Conservation (phyloP, 2,113 vertebrate species). For the Chloropsis cyanopogon region DNA sequence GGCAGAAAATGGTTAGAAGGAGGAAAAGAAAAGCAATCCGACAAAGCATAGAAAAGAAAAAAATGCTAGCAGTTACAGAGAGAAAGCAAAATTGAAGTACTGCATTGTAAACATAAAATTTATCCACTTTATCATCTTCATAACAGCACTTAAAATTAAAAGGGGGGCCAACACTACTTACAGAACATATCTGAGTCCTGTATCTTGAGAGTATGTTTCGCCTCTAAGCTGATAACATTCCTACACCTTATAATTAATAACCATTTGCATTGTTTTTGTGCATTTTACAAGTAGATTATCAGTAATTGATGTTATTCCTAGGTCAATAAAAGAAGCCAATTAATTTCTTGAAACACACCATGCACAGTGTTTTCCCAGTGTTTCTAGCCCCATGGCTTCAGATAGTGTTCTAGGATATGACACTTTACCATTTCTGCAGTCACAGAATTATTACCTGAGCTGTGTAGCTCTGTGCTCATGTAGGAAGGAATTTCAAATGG, state of each 20-base stretch:
- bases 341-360: neutral
- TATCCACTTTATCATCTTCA: neutral
- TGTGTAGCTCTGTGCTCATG: rapidly evolving
- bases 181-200: neutral
- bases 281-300: neutral
- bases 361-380: neutral
- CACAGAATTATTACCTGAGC: neutral
- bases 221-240: neutral
- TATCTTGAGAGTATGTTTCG: neutral
- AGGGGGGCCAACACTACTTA: neutral
- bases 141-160: neutral
- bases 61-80: neutral
- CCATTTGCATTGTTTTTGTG: neutral
- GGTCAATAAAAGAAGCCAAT: neutral
- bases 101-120: neutral
- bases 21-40: neutral
- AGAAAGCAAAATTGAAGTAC: neutral
- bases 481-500: neutral
- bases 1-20: neutral
- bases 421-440: neutral
- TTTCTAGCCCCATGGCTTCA: neutral
- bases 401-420: neutral
- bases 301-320: neutral
- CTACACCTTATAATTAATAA: neutral
- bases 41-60: neutral